Base-by-base conservation (phyloP, 1,140 invertebrate species). In the Cylas formicarius region DNA sequence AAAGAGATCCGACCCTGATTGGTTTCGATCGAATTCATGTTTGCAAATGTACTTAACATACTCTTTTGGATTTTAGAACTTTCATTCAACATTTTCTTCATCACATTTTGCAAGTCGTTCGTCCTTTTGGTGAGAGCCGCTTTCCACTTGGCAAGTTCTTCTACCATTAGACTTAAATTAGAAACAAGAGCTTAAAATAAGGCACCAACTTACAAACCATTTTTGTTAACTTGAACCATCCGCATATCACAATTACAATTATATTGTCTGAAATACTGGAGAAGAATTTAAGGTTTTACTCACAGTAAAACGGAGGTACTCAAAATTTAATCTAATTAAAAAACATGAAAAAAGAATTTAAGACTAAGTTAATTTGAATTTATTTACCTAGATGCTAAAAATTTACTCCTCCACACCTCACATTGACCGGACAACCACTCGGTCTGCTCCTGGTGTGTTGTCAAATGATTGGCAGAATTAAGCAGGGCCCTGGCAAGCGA, bases 391-490 rank as follows among this genome's bases (percentile, higher is more conserved):
- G 87, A 90, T 16, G 90, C 90, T 53, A 95, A 70, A 69, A 91
- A 96, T 78, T 95, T 95, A 57, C 88, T 93, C 48, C 90, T 78
- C 90, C 90, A 95, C 39, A 95, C 88, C 72, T 96, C 90, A 67
- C 89, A 91, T 58, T 94, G 89, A 2, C 90, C 88, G 17, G 87
- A 86, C 16, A 95, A 67, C 74, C 84, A 89, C 63, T 95, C 91
- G 2, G 89, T 84, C 71, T 93, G 86, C 66, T 95, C 90, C 64
- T 88, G 86, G 67, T 92, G 89, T 1, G 84, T 83, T 31, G 80
- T 82, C 26, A 92, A 70, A 64, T 86, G 80, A 66, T 90, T 80
- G 7, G 86, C 82, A 28, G 87, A 92, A 55, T 82, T 86, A 1
- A 90, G 67, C 24, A 96, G 70, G 24, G 91, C 87, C 53, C 82